Evolutionary conservation across 2,888 invertebrate genomes (phyloP).

Genomic region (Tubulanus polymorphus): DNA sequence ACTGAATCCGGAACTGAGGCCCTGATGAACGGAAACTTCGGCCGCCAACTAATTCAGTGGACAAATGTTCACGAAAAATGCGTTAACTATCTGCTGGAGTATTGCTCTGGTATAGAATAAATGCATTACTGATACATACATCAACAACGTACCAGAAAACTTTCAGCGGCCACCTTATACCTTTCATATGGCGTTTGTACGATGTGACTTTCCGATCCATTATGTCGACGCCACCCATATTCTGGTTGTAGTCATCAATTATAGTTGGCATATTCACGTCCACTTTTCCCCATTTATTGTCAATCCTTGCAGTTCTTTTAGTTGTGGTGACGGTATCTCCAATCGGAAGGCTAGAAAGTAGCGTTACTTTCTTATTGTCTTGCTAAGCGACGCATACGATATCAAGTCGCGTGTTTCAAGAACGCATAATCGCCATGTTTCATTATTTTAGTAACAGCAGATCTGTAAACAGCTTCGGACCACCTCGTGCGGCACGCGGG

Average conservation of each 20-base stretch:
- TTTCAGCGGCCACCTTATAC: constrained; percentile 5
- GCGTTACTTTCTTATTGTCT: not conserved
- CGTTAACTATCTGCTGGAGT: not conserved
- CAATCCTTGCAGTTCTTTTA: not conserved
- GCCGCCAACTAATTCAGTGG: not conserved
- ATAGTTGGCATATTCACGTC: not conserved
- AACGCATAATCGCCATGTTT: no score
- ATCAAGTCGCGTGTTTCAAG: no score
- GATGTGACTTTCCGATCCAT: constrained; percentile 1
- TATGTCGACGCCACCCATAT: constrained; percentile 6
- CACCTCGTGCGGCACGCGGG: no score
- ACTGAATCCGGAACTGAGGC: no score
- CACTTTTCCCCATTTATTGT: not conserved
- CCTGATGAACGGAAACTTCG: no score
- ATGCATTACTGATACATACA: constrained; percentile 1
- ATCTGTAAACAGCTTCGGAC: no score
- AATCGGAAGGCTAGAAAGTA: not conserved
- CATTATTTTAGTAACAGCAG: no score
- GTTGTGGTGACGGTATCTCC: not conserved
- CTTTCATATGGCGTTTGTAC: constrained; percentile 6
- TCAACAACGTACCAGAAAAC: constrained; percentile 6
- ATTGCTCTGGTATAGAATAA: not conserved
- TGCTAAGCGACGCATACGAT: not conserved
- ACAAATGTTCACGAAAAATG: not conserved
- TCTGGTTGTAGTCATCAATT: not conserved